Evolutionary conservation across 2,888 invertebrate species (phyloP).

Genomic region (Caenorhabditis imperialis): DNA sequence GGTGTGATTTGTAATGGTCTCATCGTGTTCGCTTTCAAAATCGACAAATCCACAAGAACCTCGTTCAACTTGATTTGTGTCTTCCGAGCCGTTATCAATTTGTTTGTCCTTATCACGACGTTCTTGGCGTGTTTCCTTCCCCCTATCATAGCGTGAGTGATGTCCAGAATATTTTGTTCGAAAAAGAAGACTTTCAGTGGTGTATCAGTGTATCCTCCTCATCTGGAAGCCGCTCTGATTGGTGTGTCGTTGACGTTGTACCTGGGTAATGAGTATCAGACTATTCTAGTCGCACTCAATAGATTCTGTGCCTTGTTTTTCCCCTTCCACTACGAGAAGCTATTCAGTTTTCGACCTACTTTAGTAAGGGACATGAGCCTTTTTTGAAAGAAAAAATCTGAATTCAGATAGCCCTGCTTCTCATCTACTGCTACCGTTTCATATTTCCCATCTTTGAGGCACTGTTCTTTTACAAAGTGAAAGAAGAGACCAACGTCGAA

Average conservation of each 20-base stretch:
- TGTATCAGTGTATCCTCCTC: neutral
- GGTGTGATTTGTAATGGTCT: slow-evolving; percentile 11
- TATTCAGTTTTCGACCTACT: slow-evolving; percentile 13
- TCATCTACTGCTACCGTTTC: slow-evolving; percentile 26
- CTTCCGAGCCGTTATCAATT: slow-evolving; percentile 16
- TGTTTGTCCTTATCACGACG: slow-evolving; percentile 6
- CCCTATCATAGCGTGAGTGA: slow-evolving; percentile 10
- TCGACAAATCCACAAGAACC: slow-evolving; percentile 6
- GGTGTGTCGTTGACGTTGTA: slow-evolving; percentile 18
- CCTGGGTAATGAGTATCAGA: slow-evolving; percentile 33
- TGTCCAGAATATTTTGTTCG: neutral
- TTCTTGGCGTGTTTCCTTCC: slow-evolving; percentile 13
- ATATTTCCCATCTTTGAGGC: neutral
- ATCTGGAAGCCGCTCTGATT: slow-evolving; percentile 15
- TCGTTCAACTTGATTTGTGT: slow-evolving; percentile 35
- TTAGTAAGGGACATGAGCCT: neutral
- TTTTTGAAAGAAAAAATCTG: neutral
- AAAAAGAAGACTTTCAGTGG: slow-evolving; percentile 26
- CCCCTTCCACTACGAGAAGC: slow-evolving; percentile 15
- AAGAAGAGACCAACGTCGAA: neutral
- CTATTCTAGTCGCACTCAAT: slow-evolving; percentile 24
- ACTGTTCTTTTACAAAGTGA: neutral
- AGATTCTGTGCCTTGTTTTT: slow-evolving; percentile 24
- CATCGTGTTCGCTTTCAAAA: slow-evolving; percentile 24
- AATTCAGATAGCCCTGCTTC: slow-evolving; percentile 1